phyloP scores from a whole-genome alignment of 2,797 vertebrate genomes.

The Amphiprion clarkii region DNA sequence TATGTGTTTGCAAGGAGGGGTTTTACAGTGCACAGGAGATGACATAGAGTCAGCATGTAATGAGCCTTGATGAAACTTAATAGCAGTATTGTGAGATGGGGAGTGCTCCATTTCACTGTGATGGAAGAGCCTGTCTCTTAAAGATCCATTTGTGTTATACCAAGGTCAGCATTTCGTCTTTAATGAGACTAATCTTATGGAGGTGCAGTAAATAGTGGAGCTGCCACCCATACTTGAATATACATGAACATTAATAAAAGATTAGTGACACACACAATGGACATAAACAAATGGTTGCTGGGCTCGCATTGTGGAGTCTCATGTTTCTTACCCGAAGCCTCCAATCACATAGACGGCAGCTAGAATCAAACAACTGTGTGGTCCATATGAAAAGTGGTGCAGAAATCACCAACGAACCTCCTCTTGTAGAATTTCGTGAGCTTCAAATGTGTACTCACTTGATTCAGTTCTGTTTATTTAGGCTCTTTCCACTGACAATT shows the following conservation, averaged over 20 bases:
- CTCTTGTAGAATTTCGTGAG: not conserved
- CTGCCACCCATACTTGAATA: slow-evolving; percentile 34
- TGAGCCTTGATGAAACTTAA: slow-evolving; percentile 82
- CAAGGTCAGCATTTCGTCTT: slow-evolving; percentile 78
- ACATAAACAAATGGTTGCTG: slow-evolving; percentile 28
- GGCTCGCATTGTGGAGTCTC: not conserved
- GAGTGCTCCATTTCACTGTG: slow-evolving; percentile 76
- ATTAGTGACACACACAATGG: slow-evolving; percentile 25
- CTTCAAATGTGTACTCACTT: not conserved
- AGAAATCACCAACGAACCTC: not conserved
- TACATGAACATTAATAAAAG: slow-evolving; percentile 41
- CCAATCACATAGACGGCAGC: not conserved
- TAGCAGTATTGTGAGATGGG: slow-evolving; percentile 76
- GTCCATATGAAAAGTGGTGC: not conserved
- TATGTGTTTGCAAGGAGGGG: slow-evolving; percentile 56
- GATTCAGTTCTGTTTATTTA: not conserved
- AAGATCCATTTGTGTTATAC: slow-evolving; percentile 77
- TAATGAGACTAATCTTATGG: slow-evolving; percentile 67
- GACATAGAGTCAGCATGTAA: slow-evolving; percentile 75
- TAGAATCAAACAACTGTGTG: not conserved
- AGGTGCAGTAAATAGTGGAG: slow-evolving; percentile 58
- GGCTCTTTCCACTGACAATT: not conserved
- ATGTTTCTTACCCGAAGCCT: not conserved
- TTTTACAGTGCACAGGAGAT: slow-evolving; percentile 65
- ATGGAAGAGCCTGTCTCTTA: slow-evolving; percentile 79